Conservation (phyloP, 2,888 invertebrate species). For the Campoplex nolae region DNA sequence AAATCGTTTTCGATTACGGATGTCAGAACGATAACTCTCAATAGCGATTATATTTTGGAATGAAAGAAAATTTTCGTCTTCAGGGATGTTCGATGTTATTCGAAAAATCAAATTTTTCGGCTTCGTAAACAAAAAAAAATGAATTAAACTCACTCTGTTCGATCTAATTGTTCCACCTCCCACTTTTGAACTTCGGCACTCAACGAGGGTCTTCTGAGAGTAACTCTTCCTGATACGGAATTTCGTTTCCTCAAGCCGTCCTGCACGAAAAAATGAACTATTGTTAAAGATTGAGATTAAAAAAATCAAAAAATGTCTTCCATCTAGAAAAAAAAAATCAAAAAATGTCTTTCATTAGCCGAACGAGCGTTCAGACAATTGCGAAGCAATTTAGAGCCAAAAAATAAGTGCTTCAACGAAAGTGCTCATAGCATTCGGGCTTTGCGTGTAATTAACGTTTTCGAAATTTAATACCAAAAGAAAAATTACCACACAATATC, state of each 20-base stretch:
- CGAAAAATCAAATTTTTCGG: too few species aligned
- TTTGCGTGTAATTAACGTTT: conserved; percentile 31
- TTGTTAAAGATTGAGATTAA: background rate
- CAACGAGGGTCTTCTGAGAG: conserved; percentile 80
- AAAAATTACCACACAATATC: background rate
- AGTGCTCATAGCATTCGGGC: conserved; percentile 56
- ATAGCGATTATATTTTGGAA: background rate
- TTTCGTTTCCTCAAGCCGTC: conserved; percentile 79
- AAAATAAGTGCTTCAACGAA: conserved; percentile 33
- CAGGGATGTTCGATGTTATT: background rate
- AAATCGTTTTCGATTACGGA: background rate
- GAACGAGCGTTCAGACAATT: conserved; percentile 61
- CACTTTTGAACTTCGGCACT: conserved; percentile 78
- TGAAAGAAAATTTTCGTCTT: background rate
- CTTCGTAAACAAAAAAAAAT: background rate
- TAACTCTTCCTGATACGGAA: conserved; percentile 80
- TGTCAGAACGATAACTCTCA: too few species aligned
- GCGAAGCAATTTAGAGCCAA: conserved; percentile 39
- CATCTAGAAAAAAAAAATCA: conserved; percentile 79
- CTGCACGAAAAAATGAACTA: conserved; percentile 68
- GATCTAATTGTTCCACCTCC: conserved; percentile 79
- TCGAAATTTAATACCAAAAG: background rate
- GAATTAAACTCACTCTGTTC: conserved; percentile 77
- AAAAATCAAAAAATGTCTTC: conserved; percentile 56
- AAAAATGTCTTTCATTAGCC: conserved; percentile 59